Percentiles rank a stretch among this genome's conserved stretches.
Conservation (phyloP, 2,888 invertebrate species). For the Volucella zonaria region DNA sequence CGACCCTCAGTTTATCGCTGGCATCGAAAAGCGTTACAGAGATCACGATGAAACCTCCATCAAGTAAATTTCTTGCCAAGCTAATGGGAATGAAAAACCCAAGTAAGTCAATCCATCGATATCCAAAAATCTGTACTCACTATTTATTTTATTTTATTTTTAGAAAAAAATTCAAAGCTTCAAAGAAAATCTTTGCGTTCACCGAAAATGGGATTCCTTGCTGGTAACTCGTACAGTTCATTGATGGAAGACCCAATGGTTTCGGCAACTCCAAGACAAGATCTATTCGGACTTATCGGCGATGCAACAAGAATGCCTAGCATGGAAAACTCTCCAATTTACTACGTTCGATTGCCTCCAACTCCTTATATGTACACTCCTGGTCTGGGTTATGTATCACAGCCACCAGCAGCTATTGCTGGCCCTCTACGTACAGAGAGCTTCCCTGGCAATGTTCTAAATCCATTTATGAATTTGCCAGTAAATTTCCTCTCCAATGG, state of each 20-base stretch:
- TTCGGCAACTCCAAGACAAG: constrained; percentile 41
- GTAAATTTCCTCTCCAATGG: constrained; percentile 92
- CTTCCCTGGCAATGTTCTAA: constrained; percentile 83
- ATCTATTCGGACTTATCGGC: constrained; percentile 32
- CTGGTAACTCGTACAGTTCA: constrained; percentile 33
- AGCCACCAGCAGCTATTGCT: constrained; percentile 81
- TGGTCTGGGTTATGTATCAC: constrained; percentile 87
- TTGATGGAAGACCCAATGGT: constrained; percentile 38
- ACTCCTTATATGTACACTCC: constrained; percentile 94
- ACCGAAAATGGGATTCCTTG: constrained; percentile 60
- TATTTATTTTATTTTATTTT: not conserved
- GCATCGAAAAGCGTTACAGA: constrained; percentile 45
- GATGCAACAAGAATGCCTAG: constrained; percentile 65
- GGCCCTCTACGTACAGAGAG: constrained; percentile 84
- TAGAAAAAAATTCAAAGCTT: constrained; percentile 49
- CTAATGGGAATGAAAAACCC: constrained; percentile 58
- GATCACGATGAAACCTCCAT: constrained; percentile 44
- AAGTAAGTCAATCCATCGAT: constrained; percentile 19
- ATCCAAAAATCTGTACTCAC: not conserved
- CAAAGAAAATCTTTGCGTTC: constrained; percentile 46
- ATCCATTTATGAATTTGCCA: constrained; percentile 90
- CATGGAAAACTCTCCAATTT: constrained; percentile 90
- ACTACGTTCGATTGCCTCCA: constrained; percentile 92
- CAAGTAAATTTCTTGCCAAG: constrained; percentile 56
- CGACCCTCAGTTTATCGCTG: constrained; percentile 19